A percentile compares a stretch with the other conserved stretches of the same genome.
Evolutionary conservation across 2,888 invertebrate species (phyloP).

Genomic region (Siphonodentalium dalli): DNA sequence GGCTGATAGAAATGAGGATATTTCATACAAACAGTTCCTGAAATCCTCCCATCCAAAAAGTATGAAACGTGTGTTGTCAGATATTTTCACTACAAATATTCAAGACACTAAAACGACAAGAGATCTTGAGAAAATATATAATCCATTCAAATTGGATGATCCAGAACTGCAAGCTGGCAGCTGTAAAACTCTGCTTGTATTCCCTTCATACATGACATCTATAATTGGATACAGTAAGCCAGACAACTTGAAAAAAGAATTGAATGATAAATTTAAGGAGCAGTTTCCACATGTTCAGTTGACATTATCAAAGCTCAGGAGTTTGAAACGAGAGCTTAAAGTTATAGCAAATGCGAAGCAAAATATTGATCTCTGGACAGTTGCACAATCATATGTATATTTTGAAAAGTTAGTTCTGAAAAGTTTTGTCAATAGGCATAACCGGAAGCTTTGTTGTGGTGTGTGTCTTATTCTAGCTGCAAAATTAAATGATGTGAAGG

Average conservation of each 20-base stretch:
- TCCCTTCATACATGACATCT: conserved; percentile 74
- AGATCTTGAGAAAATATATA: conserved; percentile 69
- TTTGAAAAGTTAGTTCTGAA: conserved; percentile 95
- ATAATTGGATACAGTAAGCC: conserved; percentile 96
- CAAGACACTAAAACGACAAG: conserved; percentile 1
- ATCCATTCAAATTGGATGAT: conserved; percentile 90
- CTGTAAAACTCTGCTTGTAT: conserved; percentile 67
- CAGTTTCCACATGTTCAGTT: conserved; percentile 94
- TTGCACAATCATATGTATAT: conserved; percentile 97
- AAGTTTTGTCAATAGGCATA: conserved; percentile 86
- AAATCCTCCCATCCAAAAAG: too few relatives aligned
- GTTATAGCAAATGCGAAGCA: conserved; percentile 57
- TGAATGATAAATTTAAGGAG: conserved; percentile 95
- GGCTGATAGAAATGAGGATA: conserved; percentile 82
- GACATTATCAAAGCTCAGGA: conserved; percentile 93
- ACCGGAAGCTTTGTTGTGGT: conserved; percentile 93
- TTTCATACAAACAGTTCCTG: conserved; percentile 86
- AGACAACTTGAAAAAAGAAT: conserved; percentile 92
- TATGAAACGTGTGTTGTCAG: too few relatives aligned
- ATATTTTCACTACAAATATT: too few relatives aligned
- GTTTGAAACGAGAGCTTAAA: conserved; percentile 91
- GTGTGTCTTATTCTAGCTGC: conserved; percentile 92
- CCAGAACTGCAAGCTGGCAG: conserved; percentile 71
- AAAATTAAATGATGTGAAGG: conserved; percentile 96
- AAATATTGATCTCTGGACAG: conserved; percentile 80